phyloP scores from a whole-genome alignment of 1,140 invertebrate genomes.

The Vollenhovia emeryi region DNA sequence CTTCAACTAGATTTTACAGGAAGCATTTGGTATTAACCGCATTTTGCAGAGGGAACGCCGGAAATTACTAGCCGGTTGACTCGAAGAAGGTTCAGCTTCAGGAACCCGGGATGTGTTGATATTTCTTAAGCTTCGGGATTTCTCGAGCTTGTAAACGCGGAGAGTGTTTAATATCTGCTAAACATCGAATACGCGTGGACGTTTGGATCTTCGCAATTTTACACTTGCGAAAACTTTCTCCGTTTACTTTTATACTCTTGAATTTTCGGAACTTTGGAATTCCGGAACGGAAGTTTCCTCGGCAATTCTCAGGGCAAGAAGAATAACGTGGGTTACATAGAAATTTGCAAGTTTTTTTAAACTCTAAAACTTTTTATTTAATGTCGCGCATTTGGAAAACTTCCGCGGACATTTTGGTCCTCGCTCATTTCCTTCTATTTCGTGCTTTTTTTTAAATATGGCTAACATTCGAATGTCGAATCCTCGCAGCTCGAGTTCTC shows the following conservation, averaged over 20 bases:
- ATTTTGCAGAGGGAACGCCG: background rate
- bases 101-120: background rate
- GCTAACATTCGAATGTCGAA: background rate
- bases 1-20: constrained; percentile 21
- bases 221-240: background rate
- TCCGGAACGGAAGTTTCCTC: background rate
- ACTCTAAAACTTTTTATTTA: background rate
- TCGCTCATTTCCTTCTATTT: background rate
- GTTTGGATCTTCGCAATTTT: background rate
- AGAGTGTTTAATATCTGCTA: background rate
- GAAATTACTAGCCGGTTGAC: constrained; percentile 22
- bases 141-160: background rate
- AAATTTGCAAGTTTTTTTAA: background rate
- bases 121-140: background rate
- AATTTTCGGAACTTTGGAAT: background rate
- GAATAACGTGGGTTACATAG: background rate
- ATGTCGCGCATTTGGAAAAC: background rate
- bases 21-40: constrained; percentile 13
- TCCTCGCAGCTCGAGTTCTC: background rate
- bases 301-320: background rate
- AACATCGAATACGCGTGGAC: background rate
- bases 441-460: background rate
- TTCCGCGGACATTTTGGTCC: background rate
- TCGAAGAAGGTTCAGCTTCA: background rate
- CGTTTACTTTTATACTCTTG: background rate